Evolutionary conservation across 2,888 invertebrate species (phyloP), one percentile per base, ranked within the genome.

Genomic region (Tanypteryx hageni): DNA sequence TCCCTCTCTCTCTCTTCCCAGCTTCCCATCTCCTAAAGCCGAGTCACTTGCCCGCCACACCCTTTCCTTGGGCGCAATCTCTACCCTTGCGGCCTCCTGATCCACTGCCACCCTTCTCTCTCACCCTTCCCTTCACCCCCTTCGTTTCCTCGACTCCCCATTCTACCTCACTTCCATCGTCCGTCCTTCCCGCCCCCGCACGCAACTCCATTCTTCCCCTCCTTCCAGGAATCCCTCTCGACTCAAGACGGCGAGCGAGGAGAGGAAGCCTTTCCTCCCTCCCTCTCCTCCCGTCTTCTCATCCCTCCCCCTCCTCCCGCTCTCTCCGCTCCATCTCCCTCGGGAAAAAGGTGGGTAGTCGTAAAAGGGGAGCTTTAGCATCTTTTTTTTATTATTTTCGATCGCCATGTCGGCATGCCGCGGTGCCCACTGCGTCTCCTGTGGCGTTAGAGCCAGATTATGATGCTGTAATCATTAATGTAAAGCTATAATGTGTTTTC

Each of bases 401-500:
- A 86, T 86, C 86, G 86, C 89, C 89, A 64, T 89, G 64, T 89
- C n/a, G 89, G 64, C 44, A 68, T 64, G 89, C 89, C 89, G 44
- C 64, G 89, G 59, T 44, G 31, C n/a, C 89, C 89, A 57, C 31
- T 18, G 56, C 31, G 89, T 56, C 10, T n/a, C 44, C 44, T 61
- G 22, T n/a, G 68, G 68, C 85, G 44, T 27, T 56, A 9, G 83
- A 57, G 57, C 56, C 57, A 31, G 61, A 64, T 89, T 89, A 61
- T 44, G 64, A 13, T 18, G 64, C 89, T 61, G 61, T 44, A 68
- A 89, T 89, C 89, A 89, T 89, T 89, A 89, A 89, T 64, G 44
- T 44, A 44, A 68, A 44, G 44, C 44, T 44, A 16, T 44, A 89
- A 89, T 64, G 64, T 31, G 64, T 89, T 89, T 68, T 61, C 44